Evolutionary conservation across 2,888 invertebrate species (phyloP), one percentile per base, ranked within the genome.

Genomic region (Diaphora mendica): DNA sequence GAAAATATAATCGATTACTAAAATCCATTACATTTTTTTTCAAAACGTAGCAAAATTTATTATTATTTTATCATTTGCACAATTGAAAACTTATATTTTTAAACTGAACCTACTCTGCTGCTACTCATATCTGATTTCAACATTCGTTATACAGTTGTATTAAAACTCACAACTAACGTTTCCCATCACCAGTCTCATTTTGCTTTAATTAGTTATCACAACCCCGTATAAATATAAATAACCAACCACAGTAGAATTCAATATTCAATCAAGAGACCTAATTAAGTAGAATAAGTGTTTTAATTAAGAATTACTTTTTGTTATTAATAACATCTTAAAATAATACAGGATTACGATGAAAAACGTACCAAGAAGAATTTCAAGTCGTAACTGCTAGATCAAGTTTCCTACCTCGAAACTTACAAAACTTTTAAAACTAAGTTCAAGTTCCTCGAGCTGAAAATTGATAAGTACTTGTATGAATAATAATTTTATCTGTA

Each of bases 321-420:
- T 35, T 35, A 35, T 35, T 35, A 35, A 35, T 35, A 35, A 35
- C 7, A 35, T 35, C 4, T 35, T 35, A 5, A 35, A 5, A 88
- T 88, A 89, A 89, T 90, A 77, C 68, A 71, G 71, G 64, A 75
- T 77, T 79, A 73, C 76, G 78, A 78, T 80, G 64, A 68, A 68
- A 70, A 77, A 76, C 71, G 78, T 67, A 68, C 72, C 70, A 78
- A 78, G 85, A 89, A 88, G 87, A 89, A 90, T 88, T 89, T 86
- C 80, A 91, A 91, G 88, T 91, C 90, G 90, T 90, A 92, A 91
- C 90, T 89, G 88, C 86, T 87, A 85, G 82, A 84, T 86, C 83
- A 91, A 91, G 88, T 91, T 92, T 89, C 81, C 81, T 84, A 87
- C 85, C 82, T 85, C 85, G 86, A 85, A 85, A 86, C 86, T 88